Conservation (phyloP, 1,140 invertebrate species). For the Hormaphis cornu region DNA sequence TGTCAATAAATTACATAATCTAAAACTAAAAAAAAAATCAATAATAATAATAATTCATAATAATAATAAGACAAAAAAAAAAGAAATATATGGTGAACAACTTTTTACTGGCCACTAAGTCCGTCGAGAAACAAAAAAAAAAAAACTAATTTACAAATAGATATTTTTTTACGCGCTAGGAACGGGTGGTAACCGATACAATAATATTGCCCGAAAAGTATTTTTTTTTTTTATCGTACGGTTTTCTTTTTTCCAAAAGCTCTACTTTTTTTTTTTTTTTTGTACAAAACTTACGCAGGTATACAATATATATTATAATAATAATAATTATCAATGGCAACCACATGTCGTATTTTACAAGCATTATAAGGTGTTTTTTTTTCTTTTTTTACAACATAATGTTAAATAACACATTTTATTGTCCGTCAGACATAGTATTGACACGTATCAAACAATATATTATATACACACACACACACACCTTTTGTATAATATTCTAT, state of each 20-base stretch:
- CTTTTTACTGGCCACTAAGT: conserved; percentile 25
- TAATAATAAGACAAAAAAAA: background rate
- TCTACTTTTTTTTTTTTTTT: background rate
- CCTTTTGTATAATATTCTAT: background rate
- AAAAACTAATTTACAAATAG: conserved; percentile 14
- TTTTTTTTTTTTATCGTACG: conserved; percentile 6
- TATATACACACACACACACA: too few relatives aligned
- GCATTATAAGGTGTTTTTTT: conserved; percentile 11
- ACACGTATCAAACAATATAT: conserved; percentile 31
- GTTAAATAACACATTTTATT: conserved; percentile 32
- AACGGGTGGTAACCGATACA: conserved; percentile 30
- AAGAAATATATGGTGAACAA: conserved; percentile 7
- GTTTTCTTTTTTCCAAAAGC: conserved; percentile 1
- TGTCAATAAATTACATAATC: conserved; percentile 14
- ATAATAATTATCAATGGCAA: conserved; percentile 21
- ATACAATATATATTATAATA: background rate
- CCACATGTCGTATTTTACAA: conserved; percentile 18
- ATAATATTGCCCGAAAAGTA: conserved; percentile 23
- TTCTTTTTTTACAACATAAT: conserved; percentile 16
- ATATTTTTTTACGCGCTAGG: conserved; percentile 30
- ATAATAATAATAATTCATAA: too few relatives aligned
- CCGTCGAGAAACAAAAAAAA: conserved; percentile 19
- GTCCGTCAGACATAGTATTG: conserved; percentile 28
- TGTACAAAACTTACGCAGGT: too few relatives aligned
- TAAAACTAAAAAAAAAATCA: conserved; percentile 19